These are phyloP conservation scores for Pachypeltis micranthus DNA, from an alignment of 1,140 invertebrate genomes.

Conservation along the genomic window DNA sequence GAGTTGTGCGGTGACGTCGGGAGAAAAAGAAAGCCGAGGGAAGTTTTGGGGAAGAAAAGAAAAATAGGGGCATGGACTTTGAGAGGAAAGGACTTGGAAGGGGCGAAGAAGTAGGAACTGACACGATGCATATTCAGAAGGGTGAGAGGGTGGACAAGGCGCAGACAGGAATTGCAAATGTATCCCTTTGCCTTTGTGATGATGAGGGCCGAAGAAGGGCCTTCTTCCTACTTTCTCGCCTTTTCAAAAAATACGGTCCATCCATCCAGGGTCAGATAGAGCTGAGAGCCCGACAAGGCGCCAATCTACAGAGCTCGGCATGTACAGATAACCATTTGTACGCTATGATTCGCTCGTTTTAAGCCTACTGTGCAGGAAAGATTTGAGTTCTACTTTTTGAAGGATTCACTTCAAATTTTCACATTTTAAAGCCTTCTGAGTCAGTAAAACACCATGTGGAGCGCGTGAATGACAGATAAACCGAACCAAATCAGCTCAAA, in stretches of 20 bases:
- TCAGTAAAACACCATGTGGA: no score
- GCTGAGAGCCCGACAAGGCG: no score
- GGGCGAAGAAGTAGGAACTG: neutral
- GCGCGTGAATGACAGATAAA: no score
- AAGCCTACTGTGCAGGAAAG: no score
- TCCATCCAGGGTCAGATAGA: no score
- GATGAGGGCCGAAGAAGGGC: neutral
- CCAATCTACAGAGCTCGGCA: neutral
- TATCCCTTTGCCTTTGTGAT: constrained; percentile 3
- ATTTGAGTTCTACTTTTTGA: no score
- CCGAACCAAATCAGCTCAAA: no score
- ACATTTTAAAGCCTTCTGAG: no score
- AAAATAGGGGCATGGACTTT: constrained; percentile 11
- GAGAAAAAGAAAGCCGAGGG: neutral
- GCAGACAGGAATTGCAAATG: constrained; percentile 14
- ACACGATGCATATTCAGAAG: constrained; percentile 14
- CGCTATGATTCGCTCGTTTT: no score
- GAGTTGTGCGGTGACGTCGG: neutral
- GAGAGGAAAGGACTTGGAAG: neutral
- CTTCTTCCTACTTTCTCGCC: neutral
- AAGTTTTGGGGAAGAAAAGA: neutral
- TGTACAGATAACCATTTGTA: neutral
- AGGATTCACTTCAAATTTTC: no score
- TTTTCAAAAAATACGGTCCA: no score
- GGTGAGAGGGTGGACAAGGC: constrained; percentile 10